Evolutionary conservation across 2,888 invertebrate species (phyloP).

Genomic region (Hipparchia semele): DNA sequence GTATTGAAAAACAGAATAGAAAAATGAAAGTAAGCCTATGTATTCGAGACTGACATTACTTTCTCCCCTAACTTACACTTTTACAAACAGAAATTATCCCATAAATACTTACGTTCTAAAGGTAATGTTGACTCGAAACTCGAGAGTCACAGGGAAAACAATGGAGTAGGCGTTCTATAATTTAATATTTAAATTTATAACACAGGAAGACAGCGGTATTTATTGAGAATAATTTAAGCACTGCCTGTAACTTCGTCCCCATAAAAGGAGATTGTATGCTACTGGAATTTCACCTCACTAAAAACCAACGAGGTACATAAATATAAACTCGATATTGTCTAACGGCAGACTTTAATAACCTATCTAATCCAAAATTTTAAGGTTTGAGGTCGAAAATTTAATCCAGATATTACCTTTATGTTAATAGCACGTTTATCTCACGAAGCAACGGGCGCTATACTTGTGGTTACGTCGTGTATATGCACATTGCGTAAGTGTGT

Average conservation of each 20-base stretch:
- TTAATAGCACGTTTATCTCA: too few species aligned
- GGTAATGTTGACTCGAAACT: slow-evolving; percentile 18
- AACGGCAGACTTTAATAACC: background rate
- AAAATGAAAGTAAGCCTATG: slow-evolving; percentile 33
- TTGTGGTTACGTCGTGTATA: too few species aligned
- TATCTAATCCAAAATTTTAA: too few species aligned
- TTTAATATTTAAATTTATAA: slow-evolving; percentile 4
- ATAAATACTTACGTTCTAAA: slow-evolving; percentile 30
- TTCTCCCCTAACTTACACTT: slow-evolving; percentile 35
- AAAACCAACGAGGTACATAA: background rate
- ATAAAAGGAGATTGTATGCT: background rate
- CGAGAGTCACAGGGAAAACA: slow-evolving; percentile 19
- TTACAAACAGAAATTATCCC: slow-evolving; percentile 27
- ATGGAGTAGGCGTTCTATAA: slow-evolving; percentile 15
- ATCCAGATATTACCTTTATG: too few species aligned
- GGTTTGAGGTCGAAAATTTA: too few species aligned
- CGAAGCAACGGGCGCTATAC: too few species aligned
- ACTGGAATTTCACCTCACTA: background rate
- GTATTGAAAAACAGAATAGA: slow-evolving; percentile 19
- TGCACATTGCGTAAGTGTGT: too few species aligned
- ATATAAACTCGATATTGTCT: background rate
- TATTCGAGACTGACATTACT: slow-evolving; percentile 28
- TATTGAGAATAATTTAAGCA: background rate
- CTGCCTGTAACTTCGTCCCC: background rate
- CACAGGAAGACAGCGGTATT: background rate